Evolutionary conservation across 2,113 vertebrate genomes (phyloP).

Genomic region (Clupea harengus): DNA sequence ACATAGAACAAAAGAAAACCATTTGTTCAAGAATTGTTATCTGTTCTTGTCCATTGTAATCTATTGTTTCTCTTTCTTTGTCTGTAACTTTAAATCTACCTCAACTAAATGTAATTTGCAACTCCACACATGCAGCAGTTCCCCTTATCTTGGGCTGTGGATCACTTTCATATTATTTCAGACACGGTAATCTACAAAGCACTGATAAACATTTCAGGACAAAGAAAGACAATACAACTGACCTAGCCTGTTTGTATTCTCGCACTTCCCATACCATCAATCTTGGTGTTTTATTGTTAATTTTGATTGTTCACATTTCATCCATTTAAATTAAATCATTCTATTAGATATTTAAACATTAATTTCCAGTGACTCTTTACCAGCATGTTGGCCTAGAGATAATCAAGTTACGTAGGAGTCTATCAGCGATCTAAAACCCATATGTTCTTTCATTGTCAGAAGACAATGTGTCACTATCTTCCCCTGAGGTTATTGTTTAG

Average conservation of each 20-base stretch:
- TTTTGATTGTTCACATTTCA: background rate
- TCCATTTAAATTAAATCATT: background rate
- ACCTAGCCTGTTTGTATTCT: background rate
- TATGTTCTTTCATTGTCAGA: background rate
- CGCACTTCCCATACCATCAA: background rate
- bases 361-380: background rate
- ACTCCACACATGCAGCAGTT: background rate
- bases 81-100: background rate
- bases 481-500: background rate
- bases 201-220: background rate
- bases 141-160: background rate
- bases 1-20: too few relatives aligned
- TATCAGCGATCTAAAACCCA: background rate
- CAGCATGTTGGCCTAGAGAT: background rate
- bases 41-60: too few relatives aligned
- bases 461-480: background rate
- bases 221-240: background rate
- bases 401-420: background rate
- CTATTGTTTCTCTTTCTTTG: background rate
- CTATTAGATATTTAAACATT: background rate
- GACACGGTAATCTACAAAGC: background rate
- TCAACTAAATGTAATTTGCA: background rate
- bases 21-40: too few relatives aligned
- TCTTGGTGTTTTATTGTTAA: background rate
- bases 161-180: constrained; percentile 1